Evolutionary conservation across 2,113 vertebrate species (phyloP).

Genomic region (Plecturocebus donacophilus): DNA sequence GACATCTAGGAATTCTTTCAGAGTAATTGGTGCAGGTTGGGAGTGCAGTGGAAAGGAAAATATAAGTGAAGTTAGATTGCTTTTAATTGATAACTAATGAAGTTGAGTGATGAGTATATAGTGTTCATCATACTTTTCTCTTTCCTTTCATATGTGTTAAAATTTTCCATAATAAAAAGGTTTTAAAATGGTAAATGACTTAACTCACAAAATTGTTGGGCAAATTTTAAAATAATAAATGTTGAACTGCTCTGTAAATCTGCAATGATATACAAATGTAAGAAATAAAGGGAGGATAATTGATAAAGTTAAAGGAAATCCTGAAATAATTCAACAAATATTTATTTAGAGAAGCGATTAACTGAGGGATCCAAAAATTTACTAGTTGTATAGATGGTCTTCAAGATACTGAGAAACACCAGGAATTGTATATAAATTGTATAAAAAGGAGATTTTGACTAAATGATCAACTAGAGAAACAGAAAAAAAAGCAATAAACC

Average conservation of each 20-base stretch:
- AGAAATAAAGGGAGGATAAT: background rate
- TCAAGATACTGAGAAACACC: background rate
- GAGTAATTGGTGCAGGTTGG: background rate
- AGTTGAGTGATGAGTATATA: background rate
- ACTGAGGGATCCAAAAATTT: background rate
- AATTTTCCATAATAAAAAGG: constrained; percentile 7
- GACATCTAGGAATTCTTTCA: constrained; percentile 23
- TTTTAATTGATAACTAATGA: background rate
- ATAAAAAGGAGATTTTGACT: background rate
- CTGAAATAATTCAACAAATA: background rate
- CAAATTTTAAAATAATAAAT: background rate
- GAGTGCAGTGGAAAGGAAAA: background rate
- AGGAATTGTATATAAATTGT: background rate
- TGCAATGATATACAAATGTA: background rate
- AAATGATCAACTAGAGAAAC: background rate
- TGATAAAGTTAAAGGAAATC: constrained; percentile 2
- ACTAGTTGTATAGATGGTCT: background rate
- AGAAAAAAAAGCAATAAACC: background rate
- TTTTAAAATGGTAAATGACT: constrained; percentile 38
- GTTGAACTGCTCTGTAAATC: constrained; percentile 5
- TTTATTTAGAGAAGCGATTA: background rate
- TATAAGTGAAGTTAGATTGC: background rate
- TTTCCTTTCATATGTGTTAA: background rate
- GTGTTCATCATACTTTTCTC: background rate
- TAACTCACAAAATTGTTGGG: background rate